A percentile compares a stretch with the other conserved stretches of the same genome.
Conservation (phyloP, 2,888 invertebrate species). For the Nematopogon swammerdamellus region DNA sequence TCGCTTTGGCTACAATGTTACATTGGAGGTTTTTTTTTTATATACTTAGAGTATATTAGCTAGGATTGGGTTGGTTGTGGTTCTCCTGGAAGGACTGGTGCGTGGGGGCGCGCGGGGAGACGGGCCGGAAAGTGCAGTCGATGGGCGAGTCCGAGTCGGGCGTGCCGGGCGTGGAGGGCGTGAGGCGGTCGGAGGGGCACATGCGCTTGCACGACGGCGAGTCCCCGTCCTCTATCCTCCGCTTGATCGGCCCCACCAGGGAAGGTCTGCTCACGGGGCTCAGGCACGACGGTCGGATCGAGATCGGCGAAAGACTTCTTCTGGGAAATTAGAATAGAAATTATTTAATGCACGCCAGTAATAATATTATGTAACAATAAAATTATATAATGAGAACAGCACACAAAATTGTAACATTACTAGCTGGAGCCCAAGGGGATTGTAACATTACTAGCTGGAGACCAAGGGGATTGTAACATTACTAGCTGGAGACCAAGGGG, state of each 20-base stretch:
- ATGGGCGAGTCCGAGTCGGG: constrained; percentile 41
- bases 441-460: too few relatives aligned
- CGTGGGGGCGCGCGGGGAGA: constrained; percentile 40
- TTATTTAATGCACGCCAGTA: too few relatives aligned
- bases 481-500: too few relatives aligned
- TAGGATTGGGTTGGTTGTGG: constrained; percentile 37
- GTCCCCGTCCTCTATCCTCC: constrained; percentile 62
- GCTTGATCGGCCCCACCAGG: constrained; percentile 52
- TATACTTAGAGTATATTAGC: constrained; percentile 27
- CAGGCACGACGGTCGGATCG: constrained; percentile 73
- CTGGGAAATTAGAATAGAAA: too few relatives aligned
- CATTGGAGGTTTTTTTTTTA: too few relatives aligned
- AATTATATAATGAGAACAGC: too few relatives aligned
- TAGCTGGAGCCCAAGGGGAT: too few relatives aligned
- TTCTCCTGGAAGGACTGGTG: constrained; percentile 25
- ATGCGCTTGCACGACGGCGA: constrained; percentile 38
- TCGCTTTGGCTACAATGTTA: neutral
- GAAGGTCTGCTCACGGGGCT: constrained; percentile 61
- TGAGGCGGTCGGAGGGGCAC: constrained; percentile 32
- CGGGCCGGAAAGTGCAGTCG: constrained; percentile 49
- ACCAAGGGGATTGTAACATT: too few relatives aligned
- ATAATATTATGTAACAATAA: too few relatives aligned
- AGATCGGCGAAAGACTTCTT: constrained; percentile 83
- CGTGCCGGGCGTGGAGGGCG: constrained; percentile 40
- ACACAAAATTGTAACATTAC: too few relatives aligned